A percentile compares a stretch with the other conserved stretches of the same genome.
Evolutionary conservation across 2,113 vertebrate genomes (phyloP).

Genomic region (Apistogramma diplotaenia): DNA sequence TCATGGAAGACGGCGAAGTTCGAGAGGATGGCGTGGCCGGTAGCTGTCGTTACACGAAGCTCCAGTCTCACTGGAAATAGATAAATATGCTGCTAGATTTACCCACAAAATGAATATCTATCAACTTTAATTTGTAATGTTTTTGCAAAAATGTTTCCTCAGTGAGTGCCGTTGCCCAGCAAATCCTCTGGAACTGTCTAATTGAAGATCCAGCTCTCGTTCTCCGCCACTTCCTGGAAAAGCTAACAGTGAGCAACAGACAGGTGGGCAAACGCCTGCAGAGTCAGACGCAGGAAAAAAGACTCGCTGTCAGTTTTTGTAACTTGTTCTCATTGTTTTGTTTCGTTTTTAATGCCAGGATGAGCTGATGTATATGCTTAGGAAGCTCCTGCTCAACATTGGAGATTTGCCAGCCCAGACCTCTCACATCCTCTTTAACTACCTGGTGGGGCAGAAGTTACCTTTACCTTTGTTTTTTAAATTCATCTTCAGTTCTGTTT

Average conservation of each 20-base stretch:
- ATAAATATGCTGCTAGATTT: too few species aligned
- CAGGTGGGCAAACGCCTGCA: slow-evolving; percentile 78
- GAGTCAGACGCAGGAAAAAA: neutral
- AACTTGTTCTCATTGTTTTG: neutral
- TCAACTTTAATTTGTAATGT: neutral
- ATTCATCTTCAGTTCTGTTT: neutral
- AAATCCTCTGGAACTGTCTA: slow-evolving; percentile 97
- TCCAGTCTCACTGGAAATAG: too few species aligned
- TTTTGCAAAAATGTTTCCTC: neutral
- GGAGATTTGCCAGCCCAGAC: slow-evolving; percentile 98
- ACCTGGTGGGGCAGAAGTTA: slow-evolving; percentile 82
- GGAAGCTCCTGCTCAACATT: slow-evolving; percentile 94
- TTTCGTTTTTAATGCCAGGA: slow-evolving; percentile 76
- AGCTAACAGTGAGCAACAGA: slow-evolving; percentile 96
- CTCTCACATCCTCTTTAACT: slow-evolving; percentile 98
- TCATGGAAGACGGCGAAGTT: slow-evolving; percentile 98
- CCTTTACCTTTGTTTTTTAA: neutral
- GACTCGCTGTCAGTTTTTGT: neutral
- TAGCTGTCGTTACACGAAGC: slow-evolving; percentile 43
- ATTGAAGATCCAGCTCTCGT: slow-evolving; percentile 98
- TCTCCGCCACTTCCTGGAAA: slow-evolving; percentile 95
- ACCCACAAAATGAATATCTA: neutral
- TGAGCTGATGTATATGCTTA: slow-evolving; percentile 97
- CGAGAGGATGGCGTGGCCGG: slow-evolving; percentile 97
- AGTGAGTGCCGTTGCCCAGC: slow-evolving; percentile 97